Base-by-base conservation (phyloP, 1,140 invertebrate species). In the Neodiprion virginianus region DNA sequence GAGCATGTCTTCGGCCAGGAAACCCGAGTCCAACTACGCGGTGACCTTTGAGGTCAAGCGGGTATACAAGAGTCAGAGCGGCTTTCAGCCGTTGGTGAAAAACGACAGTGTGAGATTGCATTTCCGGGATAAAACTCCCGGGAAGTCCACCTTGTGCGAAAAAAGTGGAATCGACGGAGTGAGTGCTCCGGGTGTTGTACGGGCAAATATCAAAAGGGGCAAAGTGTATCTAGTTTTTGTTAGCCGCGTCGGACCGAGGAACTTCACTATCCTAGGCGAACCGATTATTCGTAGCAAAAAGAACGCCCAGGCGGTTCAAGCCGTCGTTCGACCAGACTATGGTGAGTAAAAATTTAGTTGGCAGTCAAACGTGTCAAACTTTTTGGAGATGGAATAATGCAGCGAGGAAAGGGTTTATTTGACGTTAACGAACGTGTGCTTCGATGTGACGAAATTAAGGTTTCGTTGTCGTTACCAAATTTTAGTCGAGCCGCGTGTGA, bases 161-260 rank as follows among this genome's bases (percentile, higher is more conserved):
- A 79, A 79, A 69, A 79, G 80, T 49, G 78, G 83, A 21, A 79
- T 82, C 74, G 81, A 85, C 76, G 81, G 84, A 81, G 76, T 77
- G 74, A 84, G 88, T 79, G 28, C 28, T 40, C 28, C 28, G 28
- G 89, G 86, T 76, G 82, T 89, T 74, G 87, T 91, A 79, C 86
- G 89, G 74, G 90, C 91, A 74, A 91, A 92, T 81, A 90, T 92
- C 80, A 91, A 92, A 80, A 88, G 90, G 78, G 90, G 91, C 74
- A 91, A 91, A 83, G 89, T 91, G 84, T 92, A 92, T 87, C 86
- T 92, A 84, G 90, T 92, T 86, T 93, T 92, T 88, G 91, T 91
- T 82, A 90, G 90, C 83, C 91, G 91, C 82, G 89, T 91, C 77
- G 91, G 91, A 85, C 90, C 90, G 80, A 90, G 91, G 82, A 92